phyloP scores from a whole-genome alignment of 2,113 vertebrate genomes.

The Caretta caretta region DNA sequence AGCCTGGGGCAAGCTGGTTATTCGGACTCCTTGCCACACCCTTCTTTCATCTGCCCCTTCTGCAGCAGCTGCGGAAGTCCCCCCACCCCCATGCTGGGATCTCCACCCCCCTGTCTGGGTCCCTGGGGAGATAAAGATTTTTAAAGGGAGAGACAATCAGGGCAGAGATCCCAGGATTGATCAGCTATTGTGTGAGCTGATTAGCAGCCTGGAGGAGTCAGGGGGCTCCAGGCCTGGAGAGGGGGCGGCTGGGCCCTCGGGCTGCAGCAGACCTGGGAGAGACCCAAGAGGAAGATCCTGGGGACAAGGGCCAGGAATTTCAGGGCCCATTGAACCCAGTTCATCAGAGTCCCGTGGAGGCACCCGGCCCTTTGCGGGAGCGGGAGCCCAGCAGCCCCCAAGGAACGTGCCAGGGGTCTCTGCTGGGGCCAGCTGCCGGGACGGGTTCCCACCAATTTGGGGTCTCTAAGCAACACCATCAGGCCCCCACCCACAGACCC shows the following conservation, averaged over 20 bases:
- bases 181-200: background rate
- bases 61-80: background rate
- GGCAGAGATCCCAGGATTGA: background rate
- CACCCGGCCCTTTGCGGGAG: background rate
- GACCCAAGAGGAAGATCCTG: background rate
- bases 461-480: background rate
- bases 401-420: background rate
- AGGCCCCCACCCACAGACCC: background rate
- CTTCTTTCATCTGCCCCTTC: background rate
- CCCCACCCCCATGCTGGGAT: background rate
- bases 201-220: background rate
- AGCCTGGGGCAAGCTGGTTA: background rate
- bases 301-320: too few relatives aligned
- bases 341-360: background rate
- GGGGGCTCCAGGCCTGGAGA: background rate
- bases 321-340: too few relatives aligned
- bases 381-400: background rate
- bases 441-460: background rate
- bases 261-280: background rate
- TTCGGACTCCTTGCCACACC: background rate
- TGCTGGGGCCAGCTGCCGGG: background rate
- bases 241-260: background rate
- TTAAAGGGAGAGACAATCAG: background rate
- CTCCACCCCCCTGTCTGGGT: background rate
- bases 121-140: background rate